Evolutionary conservation across 2,113 vertebrate genomes (phyloP), one percentile per base, ranked within the genome.

Genomic region (Entelurus aequoreus): DNA sequence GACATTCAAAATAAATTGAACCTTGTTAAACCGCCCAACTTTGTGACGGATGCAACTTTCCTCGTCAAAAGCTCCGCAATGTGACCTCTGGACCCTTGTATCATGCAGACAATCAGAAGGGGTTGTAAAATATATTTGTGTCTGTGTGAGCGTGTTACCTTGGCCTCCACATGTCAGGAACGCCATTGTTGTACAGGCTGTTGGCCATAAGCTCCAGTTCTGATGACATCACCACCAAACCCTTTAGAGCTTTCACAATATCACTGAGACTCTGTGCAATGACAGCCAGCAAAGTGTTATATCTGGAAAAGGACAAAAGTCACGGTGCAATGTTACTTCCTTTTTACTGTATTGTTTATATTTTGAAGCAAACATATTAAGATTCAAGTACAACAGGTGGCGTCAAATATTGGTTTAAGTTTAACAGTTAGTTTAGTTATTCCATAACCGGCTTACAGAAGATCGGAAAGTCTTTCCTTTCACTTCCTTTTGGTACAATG

Each of bases 181-280:
- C 94, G 0, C 49, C 12, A 1, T 94, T 95, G 85, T 88, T 94
- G 88, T 93, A 96, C 56, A 96, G 84, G 80, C 93, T 95, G 68
- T 69, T 83, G 61, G 94, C 90, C 94, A 96, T 95, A 42, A 93
- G 87, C 86, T 96, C 94, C 71, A 95, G 86, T 54, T 92, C 87
- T 5, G 89, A 94, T 58, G 94, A 98, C 94, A 98, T 96, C 75
- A 96, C 91, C 0, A 94, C 92, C 66, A 93, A 89, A 68, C 94
- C 94, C 71, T 93, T 93, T 56, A 96, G 90, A 49, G 94, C 95
- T 78, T 94, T 95, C 63, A 94, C 86, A 42, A 95, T 76, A 72
- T 97, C 94, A 56, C 68, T 42, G 35, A 98, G 88, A 3, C 89
- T 91, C 66, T 79, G 83, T 36, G 85, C 88, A 75, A 95, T 92